Conservation (phyloP, 2,113 vertebrate species). For the Nipponia nippon region DNA sequence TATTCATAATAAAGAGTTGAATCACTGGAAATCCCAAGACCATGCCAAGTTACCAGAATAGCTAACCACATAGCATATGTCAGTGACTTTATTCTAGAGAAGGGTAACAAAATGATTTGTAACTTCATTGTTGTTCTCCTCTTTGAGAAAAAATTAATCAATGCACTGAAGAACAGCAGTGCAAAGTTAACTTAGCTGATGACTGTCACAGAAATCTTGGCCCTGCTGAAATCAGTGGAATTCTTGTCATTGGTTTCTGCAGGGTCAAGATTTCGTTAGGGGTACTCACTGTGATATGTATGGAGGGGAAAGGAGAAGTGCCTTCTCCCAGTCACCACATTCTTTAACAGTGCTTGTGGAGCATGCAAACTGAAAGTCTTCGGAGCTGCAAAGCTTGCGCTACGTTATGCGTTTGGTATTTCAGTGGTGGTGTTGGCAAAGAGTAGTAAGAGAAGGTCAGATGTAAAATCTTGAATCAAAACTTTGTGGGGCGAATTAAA, state of each 20-base stretch:
- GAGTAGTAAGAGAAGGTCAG: not conserved
- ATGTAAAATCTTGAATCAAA: not conserved
- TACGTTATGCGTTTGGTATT: not conserved
- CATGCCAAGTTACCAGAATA: slow-evolving; percentile 26
- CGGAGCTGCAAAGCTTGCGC: not conserved
- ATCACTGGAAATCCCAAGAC: slow-evolving; percentile 60
- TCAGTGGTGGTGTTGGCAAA: not conserved
- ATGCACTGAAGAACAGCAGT: not conserved
- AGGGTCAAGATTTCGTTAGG: not conserved
- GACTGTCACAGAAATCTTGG: not conserved
- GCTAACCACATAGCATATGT: slow-evolving; percentile 45
- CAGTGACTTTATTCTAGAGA: slow-evolving; percentile 37
- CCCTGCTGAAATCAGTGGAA: not conserved
- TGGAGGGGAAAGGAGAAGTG: not conserved
- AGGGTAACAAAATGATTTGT: slow-evolving; percentile 11
- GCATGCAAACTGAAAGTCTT: not conserved
- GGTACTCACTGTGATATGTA: not conserved
- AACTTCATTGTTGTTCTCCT: not conserved
- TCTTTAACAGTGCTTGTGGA: not conserved
- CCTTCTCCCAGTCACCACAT: not conserved
- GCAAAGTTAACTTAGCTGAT: not conserved
- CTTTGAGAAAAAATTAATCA: not conserved
- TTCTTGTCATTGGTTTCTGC: not conserved
- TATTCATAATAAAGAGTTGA: slow-evolving; percentile 46
- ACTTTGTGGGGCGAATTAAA: not conserved